Base-by-base conservation (phyloP, 1,140 invertebrate species). In the Ceratosolen solmsi region DNA sequence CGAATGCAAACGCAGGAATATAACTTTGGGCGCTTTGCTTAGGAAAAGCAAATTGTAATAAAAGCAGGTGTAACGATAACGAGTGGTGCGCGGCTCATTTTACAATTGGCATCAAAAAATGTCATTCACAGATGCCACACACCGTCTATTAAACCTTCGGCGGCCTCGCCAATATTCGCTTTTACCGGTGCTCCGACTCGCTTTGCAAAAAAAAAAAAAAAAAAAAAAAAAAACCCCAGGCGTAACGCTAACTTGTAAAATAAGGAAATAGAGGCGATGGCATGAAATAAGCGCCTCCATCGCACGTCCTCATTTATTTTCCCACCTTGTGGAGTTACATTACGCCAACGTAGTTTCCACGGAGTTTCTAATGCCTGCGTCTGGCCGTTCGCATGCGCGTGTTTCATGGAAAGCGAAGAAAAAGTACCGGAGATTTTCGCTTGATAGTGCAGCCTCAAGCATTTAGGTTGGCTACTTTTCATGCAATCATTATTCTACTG, bases 281-380 rank as follows among this genome's bases (percentile, higher is more conserved):
- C 13, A 36, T 65, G 63, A 65, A 36, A 36, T 65, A 54, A 3
- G 3, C 20, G 51, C 30, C 33, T 8, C 33, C 63, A 4, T 68
- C 36, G 63, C 36, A 68, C 33, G 36, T 68, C 33, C 63, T 5
- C 36, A n/a, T 68, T 68, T 38, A 33, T 63, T 68, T 68, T 68
- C 20, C 9, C 13, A 8, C 30, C 27, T 38, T 22, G 7, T 38
- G 33, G 27, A 63, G 15, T 22, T n/a, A 38, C 33, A 38, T 68
- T 36, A 25, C 33, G 33, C 20, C 36, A 68, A 17, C 36, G 20
- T 11, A 54, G 13, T 68, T 68, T 68, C 27, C 63, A 68, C 22
- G 2, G 20, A 68, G 63, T 68, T 68, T 68, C 63, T 38, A 68
- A 68, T 38, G 63, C 15, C 5, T 1, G 22, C n/a, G 63, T 0